Evolutionary conservation across 2,797 vertebrate species (phyloP), one percentile per base, ranked within the genome.

Genomic region (Odontamblyopus rebecca): DNA sequence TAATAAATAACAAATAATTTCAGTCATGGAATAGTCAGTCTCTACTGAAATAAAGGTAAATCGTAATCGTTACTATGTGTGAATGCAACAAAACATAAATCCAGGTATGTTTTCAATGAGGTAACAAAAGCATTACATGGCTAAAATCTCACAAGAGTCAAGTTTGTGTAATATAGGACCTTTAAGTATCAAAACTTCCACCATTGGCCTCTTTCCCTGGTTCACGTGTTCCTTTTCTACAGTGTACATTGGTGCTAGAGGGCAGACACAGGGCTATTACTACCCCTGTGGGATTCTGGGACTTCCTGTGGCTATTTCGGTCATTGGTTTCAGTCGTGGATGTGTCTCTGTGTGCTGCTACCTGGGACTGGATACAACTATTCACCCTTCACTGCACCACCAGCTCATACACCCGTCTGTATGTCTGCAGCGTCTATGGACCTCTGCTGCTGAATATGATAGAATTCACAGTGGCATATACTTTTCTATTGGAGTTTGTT

Each of bases 211-310:
- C 7, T n/a, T n/a, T 19, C 18, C 1, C 18, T 53, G 51, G 51
- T 53, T 54, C 7, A 5, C 5, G 2, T 19, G 50, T 51, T n/a
- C 6, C 19, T 23, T n/a, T 54, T 54, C 23, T 54, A 8, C 53
- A n/a, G n/a, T 54, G 53, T 54, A 8, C 51, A 19, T 13, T 0
- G 13, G 44, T 48, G 44, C 44, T 15, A 48, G 13, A 15, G 77
- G 75, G 80, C 63, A 23, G 67, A 68, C 44, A 63, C 67, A 54
- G 35, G 67, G 62, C 64, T 69, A n/a, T 69, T 66, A 83, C 81
- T 87, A 75, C 69, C 77, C 71, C 70, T 15, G 72, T 32, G 73
- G 81, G 82, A 75, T 0, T 3, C 64, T 29, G 71, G 6, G 4
- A 29, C 60, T 74, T 72, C 75, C 30, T 6, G 2, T 59, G 73